Conservation (phyloP, 2,888 invertebrate genomes). For the Tanypteryx hageni region DNA sequence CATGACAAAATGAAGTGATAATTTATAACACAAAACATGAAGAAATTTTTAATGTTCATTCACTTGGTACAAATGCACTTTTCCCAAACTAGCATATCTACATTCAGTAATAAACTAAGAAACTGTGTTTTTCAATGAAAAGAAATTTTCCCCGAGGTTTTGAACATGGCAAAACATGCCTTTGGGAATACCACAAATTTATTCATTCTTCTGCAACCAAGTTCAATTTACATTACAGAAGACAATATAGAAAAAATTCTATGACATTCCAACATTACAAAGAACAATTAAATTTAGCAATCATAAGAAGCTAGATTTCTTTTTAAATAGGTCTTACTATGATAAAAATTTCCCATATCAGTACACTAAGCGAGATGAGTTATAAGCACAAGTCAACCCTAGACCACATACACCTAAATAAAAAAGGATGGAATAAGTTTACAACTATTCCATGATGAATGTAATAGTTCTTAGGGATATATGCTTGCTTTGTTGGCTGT, state of each 20-base stretch:
- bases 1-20: not conserved
- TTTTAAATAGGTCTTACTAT: not conserved
- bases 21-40: constrained; percentile 60
- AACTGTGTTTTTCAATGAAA: constrained; percentile 27
- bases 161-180: constrained; percentile 20
- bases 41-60: constrained; percentile 62
- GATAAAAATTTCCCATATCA: constrained; percentile 23
- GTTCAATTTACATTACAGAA: constrained; percentile 7
- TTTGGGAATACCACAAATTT: not conserved
- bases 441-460: constrained; percentile 37
- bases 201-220: not conserved
- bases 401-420: constrained; percentile 18
- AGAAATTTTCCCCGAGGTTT: constrained; percentile 1
- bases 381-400: constrained; percentile 20
- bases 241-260: constrained; percentile 27
- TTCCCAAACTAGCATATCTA: constrained; percentile 30
- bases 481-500: constrained; percentile 50
- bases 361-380: constrained; percentile 8
- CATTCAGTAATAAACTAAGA: constrained; percentile 28
- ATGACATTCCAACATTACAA: constrained; percentile 34
- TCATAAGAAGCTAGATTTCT: not conserved
- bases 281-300: constrained; percentile 30
- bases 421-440: constrained; percentile 28
- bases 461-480: constrained; percentile 53
- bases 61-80: constrained; percentile 55